Percentiles rank a stretch among this genome's conserved stretches.
Evolutionary conservation across 2,888 invertebrate species (phyloP).

Genomic region (Aphidius colemani): DNA sequence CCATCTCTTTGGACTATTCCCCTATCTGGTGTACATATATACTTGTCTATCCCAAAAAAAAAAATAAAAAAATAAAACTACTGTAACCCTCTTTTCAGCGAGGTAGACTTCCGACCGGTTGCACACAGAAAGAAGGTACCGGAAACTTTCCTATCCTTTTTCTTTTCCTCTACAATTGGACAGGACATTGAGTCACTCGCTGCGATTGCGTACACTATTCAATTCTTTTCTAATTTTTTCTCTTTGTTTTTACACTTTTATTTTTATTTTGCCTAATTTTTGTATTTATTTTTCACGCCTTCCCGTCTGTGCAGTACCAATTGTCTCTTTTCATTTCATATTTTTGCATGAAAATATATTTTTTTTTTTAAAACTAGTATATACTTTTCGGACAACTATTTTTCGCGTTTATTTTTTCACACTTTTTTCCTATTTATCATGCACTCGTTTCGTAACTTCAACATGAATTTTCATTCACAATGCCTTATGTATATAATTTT

Average conservation of each 20-base stretch:
- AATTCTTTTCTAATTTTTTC: background rate
- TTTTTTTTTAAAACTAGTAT: background rate
- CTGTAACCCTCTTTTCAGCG: background rate
- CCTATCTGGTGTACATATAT: too few relatives aligned
- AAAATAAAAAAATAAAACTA: too few relatives aligned
- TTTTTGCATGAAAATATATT: slow-evolving; percentile 28
- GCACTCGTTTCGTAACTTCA: slow-evolving; percentile 1
- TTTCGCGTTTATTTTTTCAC: slow-evolving; percentile 5
- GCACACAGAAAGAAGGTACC: slow-evolving; percentile 19
- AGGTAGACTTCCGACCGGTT: slow-evolving; percentile 23
- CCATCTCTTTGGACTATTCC: too few relatives aligned
- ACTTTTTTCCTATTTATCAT: slow-evolving; percentile 18
- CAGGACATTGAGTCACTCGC: slow-evolving; percentile 9
- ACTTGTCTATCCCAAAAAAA: too few relatives aligned
- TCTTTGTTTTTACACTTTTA: slow-evolving; percentile 1
- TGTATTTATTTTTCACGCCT: background rate
- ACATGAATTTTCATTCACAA: background rate
- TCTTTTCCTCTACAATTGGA: background rate
- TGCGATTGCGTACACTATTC: slow-evolving; percentile 16
- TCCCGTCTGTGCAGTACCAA: slow-evolving; percentile 14
- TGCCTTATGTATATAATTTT: background rate
- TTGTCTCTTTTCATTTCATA: slow-evolving; percentile 26
- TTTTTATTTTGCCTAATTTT: background rate
- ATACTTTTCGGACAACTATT: slow-evolving; percentile 2
- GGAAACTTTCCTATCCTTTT: slow-evolving; percentile 9